Evolutionary conservation across 1,140 invertebrate species (phyloP).

Genomic region (Hyposmocoma kahamanoa): DNA sequence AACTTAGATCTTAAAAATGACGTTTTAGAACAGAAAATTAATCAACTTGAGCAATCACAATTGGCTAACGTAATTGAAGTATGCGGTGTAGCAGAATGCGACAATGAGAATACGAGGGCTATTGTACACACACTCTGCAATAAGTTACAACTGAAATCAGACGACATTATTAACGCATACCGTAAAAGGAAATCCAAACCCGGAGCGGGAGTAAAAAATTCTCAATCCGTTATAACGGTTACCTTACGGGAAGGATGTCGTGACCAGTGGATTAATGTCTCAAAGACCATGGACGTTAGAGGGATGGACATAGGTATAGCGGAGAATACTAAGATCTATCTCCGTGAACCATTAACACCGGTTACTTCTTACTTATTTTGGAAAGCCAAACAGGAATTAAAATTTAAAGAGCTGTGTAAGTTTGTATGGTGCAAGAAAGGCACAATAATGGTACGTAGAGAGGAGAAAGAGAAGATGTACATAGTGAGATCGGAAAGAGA

Average conservation of each 20-base stretch:
- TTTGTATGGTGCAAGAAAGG: constrained; percentile 19
- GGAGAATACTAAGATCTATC: neutral
- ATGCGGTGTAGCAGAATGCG: neutral
- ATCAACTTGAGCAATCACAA: neutral
- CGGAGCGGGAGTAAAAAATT: neutral
- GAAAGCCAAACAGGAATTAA: neutral
- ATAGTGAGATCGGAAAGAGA: neutral
- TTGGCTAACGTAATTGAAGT: neutral
- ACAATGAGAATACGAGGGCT: neutral
- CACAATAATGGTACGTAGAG: constrained; percentile 1
- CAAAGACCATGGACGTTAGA: neutral
- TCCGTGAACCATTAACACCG: neutral
- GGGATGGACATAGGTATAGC: neutral
- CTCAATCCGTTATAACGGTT: neutral
- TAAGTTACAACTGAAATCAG: neutral
- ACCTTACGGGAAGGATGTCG: neutral
- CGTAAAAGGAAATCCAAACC: neutral
- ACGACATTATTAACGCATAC: neutral
- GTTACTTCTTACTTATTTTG: neutral
- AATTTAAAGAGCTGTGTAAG: neutral
- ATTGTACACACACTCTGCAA: neutral
- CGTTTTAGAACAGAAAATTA: neutral
- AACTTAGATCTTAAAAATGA: neutral
- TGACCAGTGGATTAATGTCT: neutral
- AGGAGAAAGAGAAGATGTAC: too few relatives aligned